A percentile compares a stretch with the other conserved stretches of the same genome.
Evolutionary conservation across 2,888 invertebrate genomes (phyloP).

Genomic region (Dryobota labecula): DNA sequence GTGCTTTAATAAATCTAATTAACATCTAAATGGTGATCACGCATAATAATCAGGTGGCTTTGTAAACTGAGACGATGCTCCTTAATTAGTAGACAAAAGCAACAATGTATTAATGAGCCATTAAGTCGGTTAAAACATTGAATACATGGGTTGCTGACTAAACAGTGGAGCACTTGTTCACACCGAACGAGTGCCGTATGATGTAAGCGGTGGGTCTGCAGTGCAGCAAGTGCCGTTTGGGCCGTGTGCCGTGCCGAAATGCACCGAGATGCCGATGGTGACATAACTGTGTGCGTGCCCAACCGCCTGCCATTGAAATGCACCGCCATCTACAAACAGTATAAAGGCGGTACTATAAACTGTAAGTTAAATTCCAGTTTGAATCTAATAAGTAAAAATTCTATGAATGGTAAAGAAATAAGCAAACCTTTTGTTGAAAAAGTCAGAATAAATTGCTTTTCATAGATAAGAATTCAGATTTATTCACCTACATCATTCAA

Average conservation of each 20-base stretch:
- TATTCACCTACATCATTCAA: not conserved
- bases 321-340: slow-evolving; percentile 34
- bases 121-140: slow-evolving; percentile 79
- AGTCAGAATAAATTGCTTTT: not conserved
- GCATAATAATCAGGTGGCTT: slow-evolving; percentile 89
- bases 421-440: not conserved
- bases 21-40: slow-evolving; percentile 90
- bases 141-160: slow-evolving; percentile 71
- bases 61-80: slow-evolving; percentile 83
- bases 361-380: slow-evolving; percentile 25
- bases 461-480: not conserved
- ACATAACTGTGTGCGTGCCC: slow-evolving; percentile 49
- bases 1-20: slow-evolving; percentile 87
- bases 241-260: slow-evolving; percentile 32
- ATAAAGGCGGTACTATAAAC: slow-evolving; percentile 7
- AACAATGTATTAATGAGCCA: slow-evolving; percentile 80
- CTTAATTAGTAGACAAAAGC: slow-evolving; percentile 87
- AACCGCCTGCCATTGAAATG: slow-evolving; percentile 43
- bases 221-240: slow-evolving; percentile 21
- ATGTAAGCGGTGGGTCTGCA: slow-evolving; percentile 68
- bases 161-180: slow-evolving; percentile 80
- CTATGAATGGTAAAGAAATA: not conserved
- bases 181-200: slow-evolving; percentile 72
- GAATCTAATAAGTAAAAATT: slow-evolving; percentile 3
- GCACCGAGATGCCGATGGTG: slow-evolving; percentile 46